Evolutionary conservation across 1,140 invertebrate species (phyloP).

Genomic region (Orius insidiosus): DNA sequence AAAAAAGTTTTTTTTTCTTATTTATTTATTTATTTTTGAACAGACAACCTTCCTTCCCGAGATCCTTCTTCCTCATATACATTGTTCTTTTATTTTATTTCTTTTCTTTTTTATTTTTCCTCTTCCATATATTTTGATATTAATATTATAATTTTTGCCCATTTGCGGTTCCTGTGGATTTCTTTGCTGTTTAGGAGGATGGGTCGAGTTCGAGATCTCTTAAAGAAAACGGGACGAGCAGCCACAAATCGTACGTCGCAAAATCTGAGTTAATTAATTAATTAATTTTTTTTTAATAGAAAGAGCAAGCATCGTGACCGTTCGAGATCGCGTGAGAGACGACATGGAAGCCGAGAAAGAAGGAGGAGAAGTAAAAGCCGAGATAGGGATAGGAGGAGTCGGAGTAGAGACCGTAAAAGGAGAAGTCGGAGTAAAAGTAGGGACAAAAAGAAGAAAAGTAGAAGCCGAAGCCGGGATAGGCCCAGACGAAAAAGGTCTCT

Average conservation of each 20-base stretch:
- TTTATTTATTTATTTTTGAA: neutral
- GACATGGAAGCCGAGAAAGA: slow-evolving; percentile 22
- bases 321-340: slow-evolving; percentile 19
- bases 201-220: slow-evolving; percentile 33
- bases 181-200: slow-evolving; percentile 45
- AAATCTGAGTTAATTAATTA: neutral
- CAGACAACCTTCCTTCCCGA: slow-evolving; percentile 3
- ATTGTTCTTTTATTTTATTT: slow-evolving; percentile 18
- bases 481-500: slow-evolving; percentile 28
- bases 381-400: slow-evolving; percentile 14
- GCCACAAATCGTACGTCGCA: slow-evolving; percentile 22
- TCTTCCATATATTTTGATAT: slow-evolving; percentile 14
- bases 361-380: slow-evolving; percentile 20
- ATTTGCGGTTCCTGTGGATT: slow-evolving; percentile 36
- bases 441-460: slow-evolving; percentile 24
- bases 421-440: slow-evolving; percentile 26
- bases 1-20: slow-evolving; percentile 4
- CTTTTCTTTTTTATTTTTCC: slow-evolving; percentile 21
- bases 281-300: slow-evolving; percentile 8
- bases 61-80: neutral
- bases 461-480: slow-evolving; percentile 16
- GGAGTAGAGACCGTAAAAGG: slow-evolving; percentile 25
- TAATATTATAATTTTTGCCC: slow-evolving; percentile 24
- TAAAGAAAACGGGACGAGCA: slow-evolving; percentile 36
- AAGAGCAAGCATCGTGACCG: slow-evolving; percentile 17